These are phyloP conservation scores for Mola mola DNA, from an alignment of 2,113 vertebrate genomes.

Conservation along the genomic window DNA sequence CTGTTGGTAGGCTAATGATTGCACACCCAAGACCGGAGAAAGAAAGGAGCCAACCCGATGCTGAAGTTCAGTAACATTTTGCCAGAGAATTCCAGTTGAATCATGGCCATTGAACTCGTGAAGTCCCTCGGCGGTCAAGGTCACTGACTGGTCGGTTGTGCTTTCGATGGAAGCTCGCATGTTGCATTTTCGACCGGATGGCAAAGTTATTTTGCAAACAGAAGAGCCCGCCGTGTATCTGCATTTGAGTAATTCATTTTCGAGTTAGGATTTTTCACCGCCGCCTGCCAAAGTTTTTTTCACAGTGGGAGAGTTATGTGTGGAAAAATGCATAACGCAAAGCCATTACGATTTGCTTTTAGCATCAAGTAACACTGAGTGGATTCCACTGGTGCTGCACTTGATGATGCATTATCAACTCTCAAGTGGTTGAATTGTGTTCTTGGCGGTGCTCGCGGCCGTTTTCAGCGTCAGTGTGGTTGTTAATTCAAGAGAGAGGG, in stretches of 20 bases:
- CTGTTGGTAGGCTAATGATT: slow-evolving; percentile 55
- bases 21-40: slow-evolving; percentile 28
- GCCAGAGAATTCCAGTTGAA: slow-evolving; percentile 52
- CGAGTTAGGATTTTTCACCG: slow-evolving; percentile 43
- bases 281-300: slow-evolving; percentile 68
- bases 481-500: slow-evolving; percentile 35
- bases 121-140: slow-evolving; percentile 52
- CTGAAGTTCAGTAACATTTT: slow-evolving; percentile 54
- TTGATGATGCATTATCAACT: slow-evolving; percentile 75
- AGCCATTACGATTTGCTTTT: slow-evolving; percentile 68
- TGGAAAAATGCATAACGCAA: slow-evolving; percentile 68
- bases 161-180: slow-evolving; percentile 20
- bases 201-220: slow-evolving; percentile 44
- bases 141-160: slow-evolving; percentile 40
- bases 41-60: slow-evolving; percentile 29
- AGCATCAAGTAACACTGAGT: slow-evolving; percentile 62
- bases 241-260: slow-evolving; percentile 51
- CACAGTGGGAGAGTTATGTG: slow-evolving; percentile 46
- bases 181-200: not conserved
- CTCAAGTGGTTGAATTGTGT: slow-evolving; percentile 68
- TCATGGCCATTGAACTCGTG: slow-evolving; percentile 61
- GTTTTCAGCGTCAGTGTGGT: slow-evolving; percentile 47
- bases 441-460: slow-evolving; percentile 49
- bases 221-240: slow-evolving; percentile 35
- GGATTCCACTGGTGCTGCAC: slow-evolving; percentile 63